Conservation (phyloP, 2,888 invertebrate genomes). For the Platycheirus rosarum region DNA sequence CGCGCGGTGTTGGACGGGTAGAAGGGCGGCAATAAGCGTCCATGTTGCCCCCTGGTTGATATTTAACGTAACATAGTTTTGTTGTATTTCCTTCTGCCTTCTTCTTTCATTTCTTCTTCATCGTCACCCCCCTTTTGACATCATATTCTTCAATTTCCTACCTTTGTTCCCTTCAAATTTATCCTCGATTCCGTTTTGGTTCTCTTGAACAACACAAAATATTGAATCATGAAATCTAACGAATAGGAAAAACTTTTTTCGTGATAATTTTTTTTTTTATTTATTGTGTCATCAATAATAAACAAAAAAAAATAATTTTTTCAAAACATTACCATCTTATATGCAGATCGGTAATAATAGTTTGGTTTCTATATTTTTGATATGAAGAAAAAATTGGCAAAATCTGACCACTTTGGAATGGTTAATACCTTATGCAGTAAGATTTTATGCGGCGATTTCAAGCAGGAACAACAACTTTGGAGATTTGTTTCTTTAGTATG, state of each 20-base stretch:
- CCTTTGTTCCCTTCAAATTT: conserved; percentile 52
- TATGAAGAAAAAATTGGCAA: conserved; percentile 4
- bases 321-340: conserved; percentile 46
- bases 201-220: conserved; percentile 59
- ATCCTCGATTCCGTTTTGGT: conserved; percentile 63
- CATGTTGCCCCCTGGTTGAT: conserved; percentile 66
- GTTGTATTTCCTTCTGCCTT: conserved; percentile 49
- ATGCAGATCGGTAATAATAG: conserved; percentile 48
- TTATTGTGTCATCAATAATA: conserved; percentile 52
- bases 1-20: conserved; percentile 57
- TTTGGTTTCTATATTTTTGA: neutral
- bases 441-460: too few species aligned
- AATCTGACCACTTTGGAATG: too few species aligned
- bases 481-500: too few species aligned
- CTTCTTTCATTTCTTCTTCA: conserved; percentile 41
- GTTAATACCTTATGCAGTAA: too few species aligned
- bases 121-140: neutral
- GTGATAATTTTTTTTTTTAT: conserved; percentile 27
- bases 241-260: conserved; percentile 58
- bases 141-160: conserved; percentile 3
- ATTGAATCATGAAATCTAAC: conserved; percentile 72
- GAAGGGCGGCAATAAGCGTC: conserved; percentile 64
- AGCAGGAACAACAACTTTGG: too few species aligned
- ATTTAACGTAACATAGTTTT: conserved; percentile 55
- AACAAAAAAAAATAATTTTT: too few species aligned